Base-by-base conservation (phyloP, 2,888 invertebrate genomes). In the Taenaris catops region DNA sequence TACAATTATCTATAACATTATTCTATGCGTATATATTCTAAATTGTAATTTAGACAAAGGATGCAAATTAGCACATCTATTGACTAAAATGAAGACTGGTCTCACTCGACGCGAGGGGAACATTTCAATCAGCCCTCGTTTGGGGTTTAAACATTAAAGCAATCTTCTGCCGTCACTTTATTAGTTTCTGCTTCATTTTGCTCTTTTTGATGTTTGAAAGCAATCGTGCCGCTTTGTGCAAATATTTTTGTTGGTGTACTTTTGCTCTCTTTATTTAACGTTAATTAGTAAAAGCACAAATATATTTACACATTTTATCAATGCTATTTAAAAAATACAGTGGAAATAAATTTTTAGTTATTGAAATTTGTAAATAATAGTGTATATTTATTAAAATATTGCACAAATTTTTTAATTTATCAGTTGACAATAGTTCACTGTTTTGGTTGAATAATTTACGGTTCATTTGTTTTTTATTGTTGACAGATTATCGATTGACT, bases 61-160 rank as follows among this genome's bases (percentile, higher is more conserved):
- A 76, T 83, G 81, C 80, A 83, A 84, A 86, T 86, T 83, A 81
- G 65, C 68, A 59, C 70, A 69, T 76, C 79, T 75, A 84, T 83
- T 83, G 72, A 83, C 57, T 60, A 59, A 68, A 81, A 74, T 73
- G 75, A 72, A 71, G 72, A 73, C 66, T 66, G 63, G 49, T 55
- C 63, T 78, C 69, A 78, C 75, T 75, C 47, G 51, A 16, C 57
- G 52, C 45, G 63, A 63, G 74, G 83, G 79, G 81, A 68, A 67
- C 66, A 48, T 71, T 74, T 80, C 74, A 81, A 83, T 80, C 74
- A 63, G 63, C 72, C 71, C 78, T 78, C 78, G 67, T 69, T 69
- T 66, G 75, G 69, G 66, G 71, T 68, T 75, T 67, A 69, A 70
- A 66, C 64, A 79, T 83, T 83, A 80, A 81, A 83, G 79, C 75